phyloP scores from a whole-genome alignment of 2,797 vertebrate genomes.

The Lepilemur ruficaudatus region DNA sequence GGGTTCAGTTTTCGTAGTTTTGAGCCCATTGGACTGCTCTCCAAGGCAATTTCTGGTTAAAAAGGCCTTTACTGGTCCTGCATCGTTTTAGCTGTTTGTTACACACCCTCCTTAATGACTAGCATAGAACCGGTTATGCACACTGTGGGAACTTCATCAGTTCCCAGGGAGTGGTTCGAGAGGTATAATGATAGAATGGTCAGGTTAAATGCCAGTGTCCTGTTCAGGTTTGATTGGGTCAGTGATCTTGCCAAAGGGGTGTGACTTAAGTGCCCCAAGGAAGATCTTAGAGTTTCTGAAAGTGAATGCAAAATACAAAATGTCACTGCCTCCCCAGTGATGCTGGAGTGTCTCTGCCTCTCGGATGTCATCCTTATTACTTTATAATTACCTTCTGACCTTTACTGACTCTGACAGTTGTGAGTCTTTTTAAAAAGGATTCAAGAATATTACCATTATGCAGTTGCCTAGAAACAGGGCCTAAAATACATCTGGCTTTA shows the following conservation, averaged over 20 bases:
- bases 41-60: background rate
- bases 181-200: background rate
- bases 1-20: background rate
- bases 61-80: background rate
- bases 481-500: slow-evolving; percentile 67
- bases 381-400: slow-evolving; percentile 68
- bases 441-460: slow-evolving; percentile 50
- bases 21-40: background rate
- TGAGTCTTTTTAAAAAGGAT: slow-evolving; percentile 68
- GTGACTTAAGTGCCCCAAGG: background rate
- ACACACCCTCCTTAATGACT: background rate
- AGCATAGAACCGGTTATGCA: background rate
- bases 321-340: background rate
- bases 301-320: slow-evolving; percentile 10
- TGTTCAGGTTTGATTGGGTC: background rate
- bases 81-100: background rate
- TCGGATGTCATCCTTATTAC: slow-evolving; percentile 33
- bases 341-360: slow-evolving; percentile 32
- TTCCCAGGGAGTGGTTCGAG: background rate
- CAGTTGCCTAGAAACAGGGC: slow-evolving; percentile 34
- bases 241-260: background rate
- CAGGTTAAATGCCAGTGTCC: background rate
- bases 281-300: slow-evolving; percentile 39
- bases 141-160: background rate
- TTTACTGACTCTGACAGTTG: slow-evolving; percentile 72